These are phyloP conservation scores for Mobula hypostoma DNA, from an alignment of 2,113 vertebrate genomes.

Conservation along the genomic window DNA sequence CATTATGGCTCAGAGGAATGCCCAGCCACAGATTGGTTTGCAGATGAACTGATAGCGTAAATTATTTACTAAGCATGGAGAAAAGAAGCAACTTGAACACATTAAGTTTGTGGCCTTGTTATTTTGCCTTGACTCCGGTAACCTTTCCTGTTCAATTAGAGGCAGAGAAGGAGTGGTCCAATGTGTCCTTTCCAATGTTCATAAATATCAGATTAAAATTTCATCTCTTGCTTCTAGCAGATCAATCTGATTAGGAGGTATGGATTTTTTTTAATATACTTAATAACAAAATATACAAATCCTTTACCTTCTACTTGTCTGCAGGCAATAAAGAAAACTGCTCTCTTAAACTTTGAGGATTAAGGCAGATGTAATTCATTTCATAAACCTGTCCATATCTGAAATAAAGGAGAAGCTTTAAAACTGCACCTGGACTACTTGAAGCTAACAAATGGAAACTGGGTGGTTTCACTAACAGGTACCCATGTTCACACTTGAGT, in stretches of 20 bases:
- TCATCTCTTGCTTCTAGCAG: constrained; percentile 1
- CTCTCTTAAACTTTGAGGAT: background rate
- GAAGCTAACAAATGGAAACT: background rate
- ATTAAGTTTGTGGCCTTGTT: constrained; percentile 64
- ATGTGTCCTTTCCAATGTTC: constrained; percentile 27
- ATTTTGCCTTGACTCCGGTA: constrained; percentile 68
- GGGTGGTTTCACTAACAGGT: background rate
- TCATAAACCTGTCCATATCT: background rate
- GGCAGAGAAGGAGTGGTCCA: constrained; percentile 41
- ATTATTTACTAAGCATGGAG: constrained; percentile 62
- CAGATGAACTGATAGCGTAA: constrained; percentile 54
- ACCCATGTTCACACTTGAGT: background rate
- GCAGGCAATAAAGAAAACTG: background rate
- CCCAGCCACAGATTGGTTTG: constrained; percentile 42
- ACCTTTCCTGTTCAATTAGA: constrained; percentile 69
- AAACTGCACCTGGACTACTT: background rate
- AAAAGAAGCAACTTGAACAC: constrained; percentile 55
- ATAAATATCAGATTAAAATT: constrained; percentile 23
- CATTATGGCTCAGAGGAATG: constrained; percentile 8
- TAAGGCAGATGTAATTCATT: background rate
- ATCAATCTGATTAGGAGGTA: constrained; percentile 22
- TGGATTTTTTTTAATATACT: constrained; percentile 2
- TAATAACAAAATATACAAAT: constrained; percentile 25
- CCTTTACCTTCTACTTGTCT: background rate
- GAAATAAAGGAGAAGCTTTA: background rate